These are phyloP conservation scores for Epinotia brunnichana DNA, from an alignment of 2,888 invertebrate species.

Conservation along the genomic window DNA sequence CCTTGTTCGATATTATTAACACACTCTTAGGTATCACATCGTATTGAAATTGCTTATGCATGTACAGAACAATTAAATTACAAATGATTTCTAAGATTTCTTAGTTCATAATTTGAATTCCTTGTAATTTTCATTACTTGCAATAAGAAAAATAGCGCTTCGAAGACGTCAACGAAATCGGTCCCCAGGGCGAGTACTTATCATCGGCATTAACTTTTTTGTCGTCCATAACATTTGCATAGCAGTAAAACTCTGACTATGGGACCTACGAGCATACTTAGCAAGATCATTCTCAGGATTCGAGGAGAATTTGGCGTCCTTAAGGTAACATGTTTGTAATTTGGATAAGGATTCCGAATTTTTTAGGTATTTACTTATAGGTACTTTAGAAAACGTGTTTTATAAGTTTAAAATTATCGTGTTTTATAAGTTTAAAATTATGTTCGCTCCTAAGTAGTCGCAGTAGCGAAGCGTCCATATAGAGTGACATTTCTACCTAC, in stretches of 20 bases:
- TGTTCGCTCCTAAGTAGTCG: too few relatives aligned
- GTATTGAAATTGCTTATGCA: too few relatives aligned
- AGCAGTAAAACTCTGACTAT: slow-evolving; percentile 68
- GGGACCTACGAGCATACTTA: slow-evolving; percentile 41
- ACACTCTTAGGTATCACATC: too few relatives aligned
- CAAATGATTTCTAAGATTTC: too few relatives aligned
- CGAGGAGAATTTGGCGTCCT: slow-evolving; percentile 65
- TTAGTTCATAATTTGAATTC: not conserved
- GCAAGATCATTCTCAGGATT: slow-evolving; percentile 82
- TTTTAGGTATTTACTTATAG: not conserved
- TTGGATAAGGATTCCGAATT: slow-evolving; percentile 27
- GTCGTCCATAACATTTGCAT: slow-evolving; percentile 84
- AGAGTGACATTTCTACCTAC: too few relatives aligned
- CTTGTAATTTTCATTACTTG: not conserved
- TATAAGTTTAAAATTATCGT: too few relatives aligned
- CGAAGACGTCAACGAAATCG: slow-evolving; percentile 61
- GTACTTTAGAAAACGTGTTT: too few relatives aligned
- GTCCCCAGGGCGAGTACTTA: slow-evolving; percentile 77
- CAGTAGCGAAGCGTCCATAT: too few relatives aligned
- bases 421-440: too few relatives aligned
- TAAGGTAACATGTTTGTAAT: slow-evolving; percentile 67
- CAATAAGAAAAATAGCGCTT: slow-evolving; percentile 56
- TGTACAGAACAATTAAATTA: too few relatives aligned
- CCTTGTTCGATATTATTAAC: too few relatives aligned
- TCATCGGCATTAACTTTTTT: slow-evolving; percentile 83